Conservation (phyloP, 2,113 vertebrate genomes). For the Thinocorus orbignyianus region DNA sequence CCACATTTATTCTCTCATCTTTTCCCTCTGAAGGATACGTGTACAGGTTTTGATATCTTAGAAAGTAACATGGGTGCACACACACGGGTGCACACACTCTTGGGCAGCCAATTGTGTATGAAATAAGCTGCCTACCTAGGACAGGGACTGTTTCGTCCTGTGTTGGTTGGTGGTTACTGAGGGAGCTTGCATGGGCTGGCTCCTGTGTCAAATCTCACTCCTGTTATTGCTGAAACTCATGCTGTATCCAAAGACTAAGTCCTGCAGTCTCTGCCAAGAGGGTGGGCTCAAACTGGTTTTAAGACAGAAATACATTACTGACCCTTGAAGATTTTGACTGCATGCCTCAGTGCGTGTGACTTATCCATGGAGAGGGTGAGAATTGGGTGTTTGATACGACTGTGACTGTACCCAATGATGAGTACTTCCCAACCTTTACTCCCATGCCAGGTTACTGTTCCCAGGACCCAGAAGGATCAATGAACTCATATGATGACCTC, state of each 20-base stretch:
- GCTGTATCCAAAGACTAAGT: not conserved
- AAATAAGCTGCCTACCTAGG: not conserved
- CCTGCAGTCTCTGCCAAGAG: not conserved
- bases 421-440: not conserved
- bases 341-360: not conserved
- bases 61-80: rapidly evolving
- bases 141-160: not conserved
- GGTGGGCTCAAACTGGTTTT: not conserved
- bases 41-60: not conserved
- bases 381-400: not conserved
- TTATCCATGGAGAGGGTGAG: not conserved
- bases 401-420: not conserved
- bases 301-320: not conserved
- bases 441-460: not conserved
- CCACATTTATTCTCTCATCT: not conserved
- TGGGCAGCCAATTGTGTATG: no score
- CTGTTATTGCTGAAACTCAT: not conserved
- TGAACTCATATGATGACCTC: not conserved
- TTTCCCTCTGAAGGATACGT: not conserved
- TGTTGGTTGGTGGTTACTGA: not conserved
- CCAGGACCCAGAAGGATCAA: not conserved
- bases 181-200: not conserved
- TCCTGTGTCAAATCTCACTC: not conserved
- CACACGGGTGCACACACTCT: no score
- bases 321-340: not conserved